These are phyloP conservation scores for Drosophila ambigua DNA, from an alignment of 1,140 invertebrate species.

Conservation along the genomic window DNA sequence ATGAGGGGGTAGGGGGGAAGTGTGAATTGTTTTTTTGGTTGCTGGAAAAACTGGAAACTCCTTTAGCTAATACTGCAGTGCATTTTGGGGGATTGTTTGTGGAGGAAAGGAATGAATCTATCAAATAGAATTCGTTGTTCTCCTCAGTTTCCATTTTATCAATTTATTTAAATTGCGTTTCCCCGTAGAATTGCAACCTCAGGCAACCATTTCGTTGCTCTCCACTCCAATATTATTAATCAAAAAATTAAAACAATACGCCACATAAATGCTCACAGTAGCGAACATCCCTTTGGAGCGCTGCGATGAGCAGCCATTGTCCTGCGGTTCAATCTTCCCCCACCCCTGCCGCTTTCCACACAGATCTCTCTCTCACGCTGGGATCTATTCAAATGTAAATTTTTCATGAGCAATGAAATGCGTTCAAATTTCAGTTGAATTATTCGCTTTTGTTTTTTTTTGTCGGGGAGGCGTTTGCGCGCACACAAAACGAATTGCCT, in stretches of 20 bases:
- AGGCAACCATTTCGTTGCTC: slow-evolving; percentile 35
- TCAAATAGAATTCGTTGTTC: too few relatives aligned
- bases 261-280: slow-evolving; percentile 74
- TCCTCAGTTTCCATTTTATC: background rate
- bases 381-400: slow-evolving; percentile 80
- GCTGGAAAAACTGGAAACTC: background rate
- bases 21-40: slow-evolving; percentile 22
- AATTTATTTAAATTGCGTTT: slow-evolving; percentile 6
- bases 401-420: slow-evolving; percentile 75
- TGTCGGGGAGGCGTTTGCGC: slow-evolving; percentile 47
- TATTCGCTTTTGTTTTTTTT: slow-evolving; percentile 43
- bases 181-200: background rate
- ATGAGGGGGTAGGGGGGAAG: slow-evolving; percentile 1
- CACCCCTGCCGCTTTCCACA: slow-evolving; percentile 2
- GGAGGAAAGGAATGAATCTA: background rate
- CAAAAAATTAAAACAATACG: slow-evolving; percentile 79
- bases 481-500: slow-evolving; percentile 75
- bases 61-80: background rate
- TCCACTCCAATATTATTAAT: slow-evolving; percentile 33
- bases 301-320: slow-evolving; percentile 55
- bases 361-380: slow-evolving; percentile 2
- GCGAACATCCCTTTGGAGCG: slow-evolving; percentile 59
- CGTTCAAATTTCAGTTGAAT: slow-evolving; percentile 57
- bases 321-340: slow-evolving; percentile 37
- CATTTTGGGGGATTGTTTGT: background rate